Conservation (phyloP, 2,113 vertebrate genomes). For the Eurypyga helias region DNA sequence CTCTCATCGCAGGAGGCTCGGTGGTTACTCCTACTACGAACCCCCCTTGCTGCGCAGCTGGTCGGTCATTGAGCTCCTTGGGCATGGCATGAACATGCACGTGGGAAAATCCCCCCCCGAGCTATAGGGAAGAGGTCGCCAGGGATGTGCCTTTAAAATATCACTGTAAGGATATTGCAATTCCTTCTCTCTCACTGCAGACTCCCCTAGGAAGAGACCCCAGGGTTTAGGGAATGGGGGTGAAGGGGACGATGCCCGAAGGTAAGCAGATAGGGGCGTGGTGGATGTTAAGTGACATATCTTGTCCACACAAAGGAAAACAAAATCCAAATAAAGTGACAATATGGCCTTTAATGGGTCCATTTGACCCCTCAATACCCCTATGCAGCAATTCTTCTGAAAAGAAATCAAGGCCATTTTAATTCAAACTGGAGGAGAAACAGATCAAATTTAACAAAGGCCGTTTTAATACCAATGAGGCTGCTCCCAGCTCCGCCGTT, state of each 20-base stretch:
- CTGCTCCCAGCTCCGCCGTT: background rate
- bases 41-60: background rate
- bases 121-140: background rate
- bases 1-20: background rate
- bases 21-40: background rate
- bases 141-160: background rate
- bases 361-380: background rate
- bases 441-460: background rate
- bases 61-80: rapidly evolving
- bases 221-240: rapidly evolving
- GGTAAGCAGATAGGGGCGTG: background rate
- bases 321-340: background rate
- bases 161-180: rapidly evolving
- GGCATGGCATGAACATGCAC: background rate
- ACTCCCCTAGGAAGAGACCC: background rate
- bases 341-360: background rate
- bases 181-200: background rate
- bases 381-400: background rate
- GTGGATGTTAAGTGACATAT: background rate
- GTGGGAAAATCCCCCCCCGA: background rate
- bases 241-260: background rate
- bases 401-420: background rate
- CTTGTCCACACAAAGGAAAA: background rate
- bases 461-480: background rate
- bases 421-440: background rate